These are phyloP conservation scores for Galemys pyrenaicus DNA, from an alignment of 2,113 vertebrate genomes.

Conservation along the genomic window DNA sequence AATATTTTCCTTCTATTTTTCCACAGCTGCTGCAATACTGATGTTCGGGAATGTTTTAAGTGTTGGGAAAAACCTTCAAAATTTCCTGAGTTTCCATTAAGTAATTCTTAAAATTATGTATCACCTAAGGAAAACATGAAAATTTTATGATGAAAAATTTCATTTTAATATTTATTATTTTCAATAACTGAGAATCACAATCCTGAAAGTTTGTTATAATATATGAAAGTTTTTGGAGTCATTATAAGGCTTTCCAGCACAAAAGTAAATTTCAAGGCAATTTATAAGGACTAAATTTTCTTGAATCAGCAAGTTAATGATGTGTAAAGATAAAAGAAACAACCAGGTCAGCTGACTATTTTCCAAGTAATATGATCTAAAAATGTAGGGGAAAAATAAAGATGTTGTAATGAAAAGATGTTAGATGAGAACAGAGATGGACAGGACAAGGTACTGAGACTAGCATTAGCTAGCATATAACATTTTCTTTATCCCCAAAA, in stretches of 20 bases:
- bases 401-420: background rate
- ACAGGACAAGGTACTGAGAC: background rate
- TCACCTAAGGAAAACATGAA: constrained; percentile 64
- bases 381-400: background rate
- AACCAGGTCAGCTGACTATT: constrained; percentile 26
- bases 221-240: constrained; percentile 68
- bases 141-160: constrained; percentile 43
- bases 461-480: constrained; percentile 10
- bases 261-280: constrained; percentile 70
- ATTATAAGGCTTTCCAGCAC: constrained; percentile 62
- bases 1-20: constrained; percentile 60
- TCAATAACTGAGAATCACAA: constrained; percentile 64
- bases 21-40: constrained; percentile 28
- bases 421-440: background rate
- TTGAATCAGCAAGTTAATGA: constrained; percentile 48
- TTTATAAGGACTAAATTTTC: constrained; percentile 61
- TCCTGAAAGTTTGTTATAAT: constrained; percentile 54
- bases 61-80: constrained; percentile 75
- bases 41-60: constrained; percentile 68
- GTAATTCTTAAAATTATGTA: constrained; percentile 40
- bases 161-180: constrained; percentile 62
- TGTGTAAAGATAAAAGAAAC: constrained; percentile 54
- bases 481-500: background rate
- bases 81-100: constrained; percentile 86
- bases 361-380: constrained; percentile 28